Evolutionary conservation across 1,140 invertebrate genomes (phyloP).

Genomic region (Ridgeia piscesae): DNA sequence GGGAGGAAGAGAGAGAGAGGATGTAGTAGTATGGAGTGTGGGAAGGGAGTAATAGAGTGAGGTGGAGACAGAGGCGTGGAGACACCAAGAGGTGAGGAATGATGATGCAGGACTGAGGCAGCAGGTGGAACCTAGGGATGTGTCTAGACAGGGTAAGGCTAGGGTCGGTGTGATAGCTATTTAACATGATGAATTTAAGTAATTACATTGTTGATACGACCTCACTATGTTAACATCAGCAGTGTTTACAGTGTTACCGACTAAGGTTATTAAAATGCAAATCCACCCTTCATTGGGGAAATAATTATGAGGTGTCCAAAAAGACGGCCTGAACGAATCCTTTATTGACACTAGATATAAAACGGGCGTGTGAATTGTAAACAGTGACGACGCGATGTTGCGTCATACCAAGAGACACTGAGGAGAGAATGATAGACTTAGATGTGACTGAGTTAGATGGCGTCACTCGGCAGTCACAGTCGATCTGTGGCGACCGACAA

Average conservation of each 20-base stretch:
- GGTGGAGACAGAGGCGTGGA: no score
- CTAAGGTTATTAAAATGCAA: not conserved
- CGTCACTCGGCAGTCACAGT: not conserved
- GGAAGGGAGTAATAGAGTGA: no score
- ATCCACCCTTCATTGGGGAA: not conserved
- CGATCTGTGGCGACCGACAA: not conserved
- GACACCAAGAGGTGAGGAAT: no score
- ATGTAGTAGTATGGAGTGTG: no score
- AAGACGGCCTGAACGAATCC: not conserved
- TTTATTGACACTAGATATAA: not conserved
- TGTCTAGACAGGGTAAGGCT: no score
- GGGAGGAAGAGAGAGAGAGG: no score
- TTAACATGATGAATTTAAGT: no score
- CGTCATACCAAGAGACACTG: not conserved
- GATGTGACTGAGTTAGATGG: not conserved
- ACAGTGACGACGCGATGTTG: not conserved
- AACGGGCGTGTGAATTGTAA: not conserved
- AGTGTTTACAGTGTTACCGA: not conserved
- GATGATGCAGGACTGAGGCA: no score
- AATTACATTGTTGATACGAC: no score
- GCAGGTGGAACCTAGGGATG: no score
- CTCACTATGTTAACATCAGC: not conserved
- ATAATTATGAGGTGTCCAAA: not conserved
- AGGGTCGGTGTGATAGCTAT: no score
- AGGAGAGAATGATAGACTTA: not conserved